Evolutionary conservation across 2,888 invertebrate species (phyloP).

Genomic region (Drosophila nigritarsus): DNA sequence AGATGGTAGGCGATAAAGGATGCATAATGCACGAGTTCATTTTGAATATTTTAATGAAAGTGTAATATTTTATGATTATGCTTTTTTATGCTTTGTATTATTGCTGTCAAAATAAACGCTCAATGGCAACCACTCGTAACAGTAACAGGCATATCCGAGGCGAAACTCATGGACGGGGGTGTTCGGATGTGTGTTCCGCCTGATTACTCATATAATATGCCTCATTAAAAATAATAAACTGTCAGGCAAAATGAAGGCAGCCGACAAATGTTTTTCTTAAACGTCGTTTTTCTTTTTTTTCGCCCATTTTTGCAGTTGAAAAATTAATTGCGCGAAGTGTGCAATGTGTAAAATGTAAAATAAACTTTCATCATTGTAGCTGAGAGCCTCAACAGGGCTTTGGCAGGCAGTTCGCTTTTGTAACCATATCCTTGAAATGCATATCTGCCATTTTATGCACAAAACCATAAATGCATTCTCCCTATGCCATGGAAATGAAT

Average conservation of each 20-base stretch:
- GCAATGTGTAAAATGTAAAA: conserved; percentile 57
- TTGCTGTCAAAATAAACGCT: conserved; percentile 64
- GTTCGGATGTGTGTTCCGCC: conserved; percentile 28
- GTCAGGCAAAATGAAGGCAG: conserved; percentile 67
- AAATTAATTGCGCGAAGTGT: conserved; percentile 75
- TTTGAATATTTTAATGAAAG: conserved; percentile 68
- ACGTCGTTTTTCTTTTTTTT: neutral
- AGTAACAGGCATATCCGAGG: conserved; percentile 22
- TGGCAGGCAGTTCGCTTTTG: conserved; percentile 57
- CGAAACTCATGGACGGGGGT: conserved; percentile 6
- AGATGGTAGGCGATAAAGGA: conserved; percentile 15
- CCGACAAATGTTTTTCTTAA: conserved; percentile 33
- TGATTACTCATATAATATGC: conserved; percentile 69
- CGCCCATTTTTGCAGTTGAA: conserved; percentile 23
- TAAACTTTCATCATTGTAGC: conserved; percentile 55
- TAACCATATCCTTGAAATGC: conserved; percentile 76
- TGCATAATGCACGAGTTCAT: conserved; percentile 31
- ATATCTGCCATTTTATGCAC: conserved; percentile 70
- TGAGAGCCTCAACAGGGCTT: conserved; percentile 33
- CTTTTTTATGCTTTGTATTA: neutral
- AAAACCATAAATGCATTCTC: conserved; percentile 54
- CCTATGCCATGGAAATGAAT: conserved; percentile 55
- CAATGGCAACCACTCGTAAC: conserved; percentile 25
- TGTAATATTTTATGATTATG: conserved; percentile 56
- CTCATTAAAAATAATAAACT: conserved; percentile 80